These are phyloP conservation scores for Drosophila ironensis DNA, from an alignment of 1,140 invertebrate genomes.

Conservation along the genomic window DNA sequence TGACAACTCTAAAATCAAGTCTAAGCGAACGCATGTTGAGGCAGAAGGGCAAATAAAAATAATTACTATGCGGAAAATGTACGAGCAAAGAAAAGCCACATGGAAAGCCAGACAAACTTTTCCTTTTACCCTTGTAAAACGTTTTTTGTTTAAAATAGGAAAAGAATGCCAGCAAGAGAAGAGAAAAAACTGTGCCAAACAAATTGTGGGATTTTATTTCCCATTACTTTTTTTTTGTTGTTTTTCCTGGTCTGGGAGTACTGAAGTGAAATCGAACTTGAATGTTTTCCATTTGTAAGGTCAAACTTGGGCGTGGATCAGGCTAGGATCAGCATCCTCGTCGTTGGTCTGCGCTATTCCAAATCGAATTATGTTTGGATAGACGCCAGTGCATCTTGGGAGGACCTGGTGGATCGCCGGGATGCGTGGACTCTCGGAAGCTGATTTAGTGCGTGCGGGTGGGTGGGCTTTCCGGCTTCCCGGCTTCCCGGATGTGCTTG, in stretches of 20 bases:
- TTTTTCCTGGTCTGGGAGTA: conserved; percentile 3
- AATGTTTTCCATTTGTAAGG: conserved; percentile 4
- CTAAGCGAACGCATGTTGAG: too few species aligned
- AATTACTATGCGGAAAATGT: conserved; percentile 25
- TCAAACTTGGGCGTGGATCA: conserved; percentile 1
- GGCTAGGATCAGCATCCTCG: too few species aligned
- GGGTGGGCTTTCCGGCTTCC: background rate
- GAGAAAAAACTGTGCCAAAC: conserved; percentile 37
- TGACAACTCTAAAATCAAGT: too few species aligned
- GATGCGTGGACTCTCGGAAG: background rate
- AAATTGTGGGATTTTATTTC: conserved; percentile 32
- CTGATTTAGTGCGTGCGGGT: background rate
- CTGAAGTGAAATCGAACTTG: conserved; percentile 31
- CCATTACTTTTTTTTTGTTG: background rate
- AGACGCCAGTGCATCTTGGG: background rate
- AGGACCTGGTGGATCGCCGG: background rate
- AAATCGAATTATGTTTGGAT: background rate
- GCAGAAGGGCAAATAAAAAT: conserved; percentile 36
- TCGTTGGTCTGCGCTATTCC: too few species aligned
- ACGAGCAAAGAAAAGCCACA: conserved; percentile 13
- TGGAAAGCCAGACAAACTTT: conserved; percentile 31
- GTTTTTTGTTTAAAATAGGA: conserved; percentile 22
- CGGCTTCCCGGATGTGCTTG: conserved; percentile 15
- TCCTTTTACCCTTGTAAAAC: conserved; percentile 15
- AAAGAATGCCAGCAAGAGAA: conserved; percentile 26